These are phyloP conservation scores for Gonocerus acuteangulatus DNA, from an alignment of 2,888 invertebrate genomes.

Conservation along the genomic window DNA sequence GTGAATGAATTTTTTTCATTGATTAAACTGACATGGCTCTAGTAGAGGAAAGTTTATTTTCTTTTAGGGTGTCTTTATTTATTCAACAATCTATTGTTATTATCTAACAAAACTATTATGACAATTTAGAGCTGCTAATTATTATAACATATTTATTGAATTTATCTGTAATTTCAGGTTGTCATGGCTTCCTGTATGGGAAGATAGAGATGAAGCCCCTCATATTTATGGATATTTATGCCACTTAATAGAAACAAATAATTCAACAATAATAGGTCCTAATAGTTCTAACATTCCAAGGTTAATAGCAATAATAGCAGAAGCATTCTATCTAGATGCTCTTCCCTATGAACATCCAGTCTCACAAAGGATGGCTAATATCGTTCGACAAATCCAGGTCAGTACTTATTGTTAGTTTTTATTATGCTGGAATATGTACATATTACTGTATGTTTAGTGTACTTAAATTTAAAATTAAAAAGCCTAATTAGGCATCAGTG, in stretches of 20 bases:
- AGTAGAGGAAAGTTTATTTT: too few relatives aligned
- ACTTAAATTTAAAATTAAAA: too few relatives aligned
- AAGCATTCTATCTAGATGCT: constrained; percentile 78
- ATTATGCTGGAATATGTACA: too few relatives aligned
- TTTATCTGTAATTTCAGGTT: constrained; percentile 54
- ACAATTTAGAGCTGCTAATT: too few relatives aligned
- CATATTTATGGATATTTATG: constrained; percentile 93
- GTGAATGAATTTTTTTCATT: too few relatives aligned
- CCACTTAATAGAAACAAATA: constrained; percentile 86
- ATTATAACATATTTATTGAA: too few relatives aligned
- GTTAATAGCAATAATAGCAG: constrained; percentile 80
- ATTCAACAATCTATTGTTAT: too few relatives aligned
- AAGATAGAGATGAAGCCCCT: constrained; percentile 92
- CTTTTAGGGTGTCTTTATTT: too few relatives aligned
- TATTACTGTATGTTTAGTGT: too few relatives aligned
- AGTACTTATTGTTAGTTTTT: background rate
- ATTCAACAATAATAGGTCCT: constrained; percentile 75
- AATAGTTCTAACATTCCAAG: constrained; percentile 84
- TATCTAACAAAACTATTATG: too few relatives aligned
- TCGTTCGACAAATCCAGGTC: constrained; percentile 60
- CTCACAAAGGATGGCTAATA: constrained; percentile 69
- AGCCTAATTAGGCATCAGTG: too few relatives aligned
- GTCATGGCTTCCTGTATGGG: constrained; percentile 91
- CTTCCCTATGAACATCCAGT: constrained; percentile 67
- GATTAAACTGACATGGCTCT: too few relatives aligned